Evolutionary conservation across 2,113 vertebrate genomes (phyloP), one percentile per base, ranked within the genome.

Genomic region (Otus sunia): DNA sequence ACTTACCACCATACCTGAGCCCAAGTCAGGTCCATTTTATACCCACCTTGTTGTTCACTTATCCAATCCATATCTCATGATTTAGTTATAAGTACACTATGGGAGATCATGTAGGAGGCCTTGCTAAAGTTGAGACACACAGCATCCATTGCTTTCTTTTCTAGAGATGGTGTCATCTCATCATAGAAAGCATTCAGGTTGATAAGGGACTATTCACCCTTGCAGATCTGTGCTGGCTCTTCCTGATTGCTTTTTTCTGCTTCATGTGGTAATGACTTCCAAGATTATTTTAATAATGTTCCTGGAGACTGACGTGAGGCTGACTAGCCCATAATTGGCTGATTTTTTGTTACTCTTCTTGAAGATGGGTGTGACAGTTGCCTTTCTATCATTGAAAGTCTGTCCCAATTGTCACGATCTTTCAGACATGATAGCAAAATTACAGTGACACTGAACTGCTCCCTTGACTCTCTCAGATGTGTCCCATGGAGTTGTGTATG

Each of bases 1-100:
- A 0, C 0, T 60, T 27, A 53, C 10, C 37, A 59, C 23, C 15
- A 18, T 68, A 5, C 12, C 15, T 1, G 6, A 26, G 22, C 29
- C 30, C 6, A 79, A 18, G 20, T 64, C 15, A 41, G 32, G 15
- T 53, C 50, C 10, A 10, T 92, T 84, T 91, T 58, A 52, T 69
- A 22, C 15, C 21, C 19, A 50, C 10, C 1, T 77, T n/a, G 49
- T 39, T 73, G 32, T 77, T 64, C 8, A 32, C 68, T 83, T 69
- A 8, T 8, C 36, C 39, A 50, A 15, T 29, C 32, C 5, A 0
- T 53, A 22, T 62, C 11, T 68, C 16, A 9, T 41, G 23, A 49
- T 52, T 45, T 74, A 58, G 19, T 62, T 69, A 5, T 3, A 43
- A 60, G 29, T 26, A 22, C 11, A 20, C 5, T 60, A 2, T 52